Evolutionary conservation across 2,113 vertebrate genomes (phyloP).

Genomic region (Poeciliopsis retropinna): DNA sequence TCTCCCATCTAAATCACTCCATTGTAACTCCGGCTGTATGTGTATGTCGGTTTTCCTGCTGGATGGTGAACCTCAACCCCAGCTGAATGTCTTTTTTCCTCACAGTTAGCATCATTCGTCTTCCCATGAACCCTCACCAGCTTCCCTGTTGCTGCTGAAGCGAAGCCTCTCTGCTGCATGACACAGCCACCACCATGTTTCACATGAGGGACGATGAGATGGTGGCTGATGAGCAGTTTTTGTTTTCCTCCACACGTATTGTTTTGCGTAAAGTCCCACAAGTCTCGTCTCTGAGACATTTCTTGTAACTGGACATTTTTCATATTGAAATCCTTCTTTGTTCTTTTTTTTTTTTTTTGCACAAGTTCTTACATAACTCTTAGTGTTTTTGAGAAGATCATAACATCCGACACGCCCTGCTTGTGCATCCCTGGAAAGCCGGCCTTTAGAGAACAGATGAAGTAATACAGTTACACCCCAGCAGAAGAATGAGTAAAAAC

Average conservation of each 20-base stretch:
- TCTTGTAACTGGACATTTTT: background rate
- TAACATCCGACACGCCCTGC: slow-evolving; percentile 64
- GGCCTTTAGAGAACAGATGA: slow-evolving; percentile 63
- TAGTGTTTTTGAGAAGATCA: slow-evolving; percentile 48
- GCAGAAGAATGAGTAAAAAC: slow-evolving; percentile 10
- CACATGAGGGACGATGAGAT: background rate
- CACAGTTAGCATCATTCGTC: no score
- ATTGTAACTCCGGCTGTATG: no score
- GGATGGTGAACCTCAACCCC: no score
- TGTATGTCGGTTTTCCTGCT: no score
- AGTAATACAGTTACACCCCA: slow-evolving; percentile 73
- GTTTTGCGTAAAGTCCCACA: background rate
- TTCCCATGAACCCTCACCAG: background rate
- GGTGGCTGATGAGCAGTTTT: background rate
- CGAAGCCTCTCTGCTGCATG: background rate
- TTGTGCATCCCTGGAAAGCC: slow-evolving; percentile 55
- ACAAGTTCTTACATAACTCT: slow-evolving; percentile 57
- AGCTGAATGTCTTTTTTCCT: no score
- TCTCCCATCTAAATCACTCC: no score
- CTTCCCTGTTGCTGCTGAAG: background rate
- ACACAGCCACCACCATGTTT: background rate
- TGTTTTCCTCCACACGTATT: background rate
- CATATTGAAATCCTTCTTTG: no score
- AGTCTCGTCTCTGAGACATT: background rate
- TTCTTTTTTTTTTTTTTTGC: background rate